A percentile compares a stretch with the other conserved stretches of the same genome.
These are phyloP conservation scores for Aeoliscus strigatus DNA, from an alignment of 2,797 vertebrate species.

Conservation along the genomic window DNA sequence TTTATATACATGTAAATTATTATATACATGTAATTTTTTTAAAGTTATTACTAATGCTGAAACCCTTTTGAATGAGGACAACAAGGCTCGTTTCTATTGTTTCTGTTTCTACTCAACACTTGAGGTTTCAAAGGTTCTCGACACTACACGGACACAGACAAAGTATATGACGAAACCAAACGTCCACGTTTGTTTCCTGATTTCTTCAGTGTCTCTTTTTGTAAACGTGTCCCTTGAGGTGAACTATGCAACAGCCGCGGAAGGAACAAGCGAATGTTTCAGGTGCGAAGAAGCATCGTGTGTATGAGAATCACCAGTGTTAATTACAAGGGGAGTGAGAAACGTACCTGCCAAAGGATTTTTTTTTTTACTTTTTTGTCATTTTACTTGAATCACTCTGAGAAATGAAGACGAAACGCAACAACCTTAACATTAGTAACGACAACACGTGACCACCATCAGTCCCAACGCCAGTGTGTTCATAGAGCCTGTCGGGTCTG, in stretches of 20 bases:
- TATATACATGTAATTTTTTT: slow-evolving; percentile 36
- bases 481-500: not conserved
- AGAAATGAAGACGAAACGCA: slow-evolving; percentile 32
- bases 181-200: slow-evolving; percentile 12
- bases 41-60: slow-evolving; percentile 51
- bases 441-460: not conserved
- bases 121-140: too few relatives aligned
- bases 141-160: slow-evolving; percentile 29
- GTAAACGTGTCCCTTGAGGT: not conserved
- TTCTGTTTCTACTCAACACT: slow-evolving; percentile 20
- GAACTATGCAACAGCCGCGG: slow-evolving; percentile 27
- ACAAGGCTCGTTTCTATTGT: slow-evolving; percentile 10
- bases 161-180: slow-evolving; percentile 6
- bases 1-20: slow-evolving; percentile 37
- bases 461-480: not conserved
- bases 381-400: slow-evolving; percentile 31
- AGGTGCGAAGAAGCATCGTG: slow-evolving; percentile 13
- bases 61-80: slow-evolving; percentile 38
- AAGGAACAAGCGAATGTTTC: slow-evolving; percentile 3
- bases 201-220: slow-evolving; percentile 7
- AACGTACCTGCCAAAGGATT: slow-evolving; percentile 18
- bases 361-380: slow-evolving; percentile 7
- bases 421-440: not conserved
- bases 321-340: slow-evolving; percentile 15
- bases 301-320: slow-evolving; percentile 14